Conservation (phyloP, 2,888 invertebrate genomes). For the Palloptera scutellata region DNA sequence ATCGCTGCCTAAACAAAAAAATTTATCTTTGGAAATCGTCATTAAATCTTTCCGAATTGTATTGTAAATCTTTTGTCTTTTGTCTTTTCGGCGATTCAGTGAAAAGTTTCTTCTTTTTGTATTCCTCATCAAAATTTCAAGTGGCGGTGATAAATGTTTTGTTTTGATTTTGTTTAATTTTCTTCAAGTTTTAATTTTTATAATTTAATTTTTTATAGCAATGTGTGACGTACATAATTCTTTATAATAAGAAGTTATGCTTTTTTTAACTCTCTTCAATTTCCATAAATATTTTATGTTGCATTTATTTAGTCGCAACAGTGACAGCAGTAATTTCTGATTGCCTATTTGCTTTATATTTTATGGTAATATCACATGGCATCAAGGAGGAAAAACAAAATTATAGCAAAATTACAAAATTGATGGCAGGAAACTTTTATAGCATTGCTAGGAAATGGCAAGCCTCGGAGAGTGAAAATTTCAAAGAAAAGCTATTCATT, state of each 20-base stretch:
- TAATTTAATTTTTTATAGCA: background rate
- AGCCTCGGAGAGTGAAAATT: too few species aligned
- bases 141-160: conserved; percentile 55
- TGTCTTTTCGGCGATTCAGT: conserved; percentile 42
- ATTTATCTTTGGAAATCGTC: conserved; percentile 57
- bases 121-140: conserved; percentile 39
- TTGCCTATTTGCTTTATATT: too few species aligned
- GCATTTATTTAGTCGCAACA: too few species aligned
- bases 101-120: conserved; percentile 16
- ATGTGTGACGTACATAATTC: background rate
- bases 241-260: background rate
- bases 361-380: too few species aligned
- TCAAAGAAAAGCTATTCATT: too few species aligned
- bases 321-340: too few species aligned
- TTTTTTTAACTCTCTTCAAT: too few species aligned
- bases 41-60: conserved; percentile 56
- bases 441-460: too few species aligned
- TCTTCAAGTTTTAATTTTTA: background rate
- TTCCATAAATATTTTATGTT: too few species aligned
- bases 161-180: conserved; percentile 49
- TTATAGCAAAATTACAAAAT: too few species aligned
- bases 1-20: conserved; percentile 56
- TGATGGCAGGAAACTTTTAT: too few species aligned
- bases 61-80: conserved; percentile 58
- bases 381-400: too few species aligned